Evolutionary conservation across 2,888 invertebrate species (phyloP).

Genomic region (Candidula unifasciata): DNA sequence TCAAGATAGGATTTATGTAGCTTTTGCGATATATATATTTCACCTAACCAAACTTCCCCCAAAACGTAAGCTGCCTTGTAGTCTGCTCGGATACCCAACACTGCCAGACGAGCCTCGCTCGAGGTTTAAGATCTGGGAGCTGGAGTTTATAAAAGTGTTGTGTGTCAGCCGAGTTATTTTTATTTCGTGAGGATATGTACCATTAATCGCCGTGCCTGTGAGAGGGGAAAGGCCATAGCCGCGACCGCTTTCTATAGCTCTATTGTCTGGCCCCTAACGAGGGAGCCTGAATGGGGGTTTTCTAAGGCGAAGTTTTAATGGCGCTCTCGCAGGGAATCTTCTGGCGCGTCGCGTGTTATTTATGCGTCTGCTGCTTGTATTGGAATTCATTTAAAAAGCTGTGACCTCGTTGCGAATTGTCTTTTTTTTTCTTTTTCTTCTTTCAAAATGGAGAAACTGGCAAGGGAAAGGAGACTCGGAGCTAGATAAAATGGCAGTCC

Average conservation of each 20-base stretch:
- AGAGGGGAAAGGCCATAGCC: background rate
- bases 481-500: background rate
- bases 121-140: background rate
- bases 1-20: no score
- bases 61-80: background rate
- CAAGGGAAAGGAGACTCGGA: background rate
- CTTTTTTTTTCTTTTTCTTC: no score
- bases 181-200: background rate
- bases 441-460: background rate
- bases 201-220: background rate
- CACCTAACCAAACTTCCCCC: background rate
- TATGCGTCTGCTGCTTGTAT: slow-evolving; percentile 17
- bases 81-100: background rate
- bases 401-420: slow-evolving; percentile 19
- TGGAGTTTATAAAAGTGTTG: slow-evolving; percentile 7
- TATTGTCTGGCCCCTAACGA: background rate
- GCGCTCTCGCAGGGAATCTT: slow-evolving; percentile 24
- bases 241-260: background rate
- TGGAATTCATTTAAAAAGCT: slow-evolving; percentile 18
- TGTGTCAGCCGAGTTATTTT: background rate
- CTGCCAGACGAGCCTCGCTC: background rate
- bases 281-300: background rate
- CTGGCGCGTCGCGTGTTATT: slow-evolving; percentile 23
- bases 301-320: background rate
- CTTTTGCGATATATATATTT: no score